phyloP scores from a whole-genome alignment of 92 coral and sea anemone genomes.

The Isaurus tuberculatus region DNA sequence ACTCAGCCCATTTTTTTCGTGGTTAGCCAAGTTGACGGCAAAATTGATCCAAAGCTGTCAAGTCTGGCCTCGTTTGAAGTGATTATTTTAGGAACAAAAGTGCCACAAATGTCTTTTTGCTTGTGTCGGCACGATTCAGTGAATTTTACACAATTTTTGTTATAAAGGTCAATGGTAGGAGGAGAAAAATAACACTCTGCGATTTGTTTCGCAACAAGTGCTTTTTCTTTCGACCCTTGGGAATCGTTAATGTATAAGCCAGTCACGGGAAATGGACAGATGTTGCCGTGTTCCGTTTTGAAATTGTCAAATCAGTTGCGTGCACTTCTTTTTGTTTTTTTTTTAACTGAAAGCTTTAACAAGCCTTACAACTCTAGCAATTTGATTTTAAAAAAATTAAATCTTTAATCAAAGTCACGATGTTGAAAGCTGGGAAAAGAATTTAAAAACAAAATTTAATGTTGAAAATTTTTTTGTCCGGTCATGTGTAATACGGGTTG shows the following conservation, averaged over 20 bases:
- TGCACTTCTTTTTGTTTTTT: not conserved
- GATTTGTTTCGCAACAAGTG: constrained; percentile 59
- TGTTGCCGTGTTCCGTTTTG: constrained; percentile 64
- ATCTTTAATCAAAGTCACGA: not conserved
- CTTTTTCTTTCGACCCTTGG: constrained; percentile 54
- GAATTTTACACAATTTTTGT: constrained; percentile 28
- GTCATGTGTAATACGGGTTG: constrained; percentile 32
- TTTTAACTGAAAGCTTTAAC: not conserved
- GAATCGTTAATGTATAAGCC: constrained; percentile 39
- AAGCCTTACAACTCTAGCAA: not conserved
- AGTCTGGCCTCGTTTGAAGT: constrained; percentile 63
- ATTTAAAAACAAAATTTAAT: not conserved
- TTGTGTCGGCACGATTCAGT: constrained; percentile 34
- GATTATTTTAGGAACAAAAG: constrained; percentile 67
- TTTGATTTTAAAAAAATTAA: not conserved
- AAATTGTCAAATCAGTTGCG: constrained; percentile 43
- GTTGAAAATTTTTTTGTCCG: not conserved
- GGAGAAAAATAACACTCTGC: constrained; percentile 50
- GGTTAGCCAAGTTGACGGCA: constrained; percentile 72
- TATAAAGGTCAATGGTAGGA: constrained; percentile 40
- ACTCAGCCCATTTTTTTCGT: constrained; percentile 65
- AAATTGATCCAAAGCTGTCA: constrained; percentile 73
- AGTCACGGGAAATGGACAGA: constrained; percentile 82
- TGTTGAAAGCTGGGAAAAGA: not conserved
- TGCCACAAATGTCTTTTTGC: not conserved